Evolutionary conservation across 2,113 vertebrate genomes (phyloP), one percentile per base, ranked within the genome.

Genomic region (Carassius auratus): DNA sequence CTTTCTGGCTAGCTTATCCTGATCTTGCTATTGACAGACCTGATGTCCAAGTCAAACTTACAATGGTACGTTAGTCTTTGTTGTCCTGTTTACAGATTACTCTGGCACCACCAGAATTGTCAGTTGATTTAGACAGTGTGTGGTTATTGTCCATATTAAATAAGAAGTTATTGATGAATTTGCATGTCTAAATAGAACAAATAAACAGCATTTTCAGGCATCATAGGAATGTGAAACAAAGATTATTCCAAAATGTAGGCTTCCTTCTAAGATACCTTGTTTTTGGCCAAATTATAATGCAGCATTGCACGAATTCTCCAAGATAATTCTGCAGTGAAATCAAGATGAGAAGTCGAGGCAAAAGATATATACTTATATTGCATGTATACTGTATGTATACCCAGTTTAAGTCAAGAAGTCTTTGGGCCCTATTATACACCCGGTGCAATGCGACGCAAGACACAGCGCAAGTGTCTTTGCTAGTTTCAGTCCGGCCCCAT

Each of bases 1-100:
- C 74, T 69, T 15, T 84, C 79, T 55, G 33, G 36, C 76, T 66
- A 52, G 38, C 77, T 64, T 75, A 30, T 17, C 57, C 62, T 75
- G 19, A 66, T 82, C 21, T 45, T 5, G 33, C 13, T 66, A 55
- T 82, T 36, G n/a, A 68, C 48, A 64, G 30, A 17, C 36, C 21
- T 69, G 21, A 85, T 71, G 33, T 79, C 42, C 33, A 68, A 48
- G 50, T 45, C 33, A 48, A 57, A 71, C 78, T 45, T 66, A 7
- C 30, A 85, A 8, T n/a, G 38, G 19, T 19, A 12, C 5, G n/a
- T 26, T 71, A 57, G 38, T 19, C 66, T 30, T 48, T 79, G 21
- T 38, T 48, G 55, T 68, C 76, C 48, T 57, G 64, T 23, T 68
- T 74, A 61, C 69, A 2, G n/a, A 19, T 45, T 21, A 10, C 48